Conservation (phyloP, 1,140 invertebrate species). For the Heliconius melpomene region DNA sequence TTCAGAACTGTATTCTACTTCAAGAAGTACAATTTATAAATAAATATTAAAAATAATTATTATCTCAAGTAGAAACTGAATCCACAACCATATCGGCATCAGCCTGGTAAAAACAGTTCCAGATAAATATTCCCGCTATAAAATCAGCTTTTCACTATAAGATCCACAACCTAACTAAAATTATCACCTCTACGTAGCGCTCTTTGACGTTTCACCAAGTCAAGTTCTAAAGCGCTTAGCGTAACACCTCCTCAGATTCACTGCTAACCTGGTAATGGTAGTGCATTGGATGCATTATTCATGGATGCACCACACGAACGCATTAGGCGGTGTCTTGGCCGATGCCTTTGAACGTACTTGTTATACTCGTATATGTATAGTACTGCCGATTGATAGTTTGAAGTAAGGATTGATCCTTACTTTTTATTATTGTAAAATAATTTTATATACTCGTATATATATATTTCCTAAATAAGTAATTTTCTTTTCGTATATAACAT, state of each 20-base stretch:
- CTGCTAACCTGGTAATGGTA: slow-evolving; percentile 10
- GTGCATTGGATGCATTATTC: slow-evolving; percentile 4
- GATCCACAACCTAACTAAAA: neutral
- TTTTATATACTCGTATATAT: too few species aligned
- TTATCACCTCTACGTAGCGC: neutral
- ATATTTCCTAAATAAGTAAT: too few species aligned
- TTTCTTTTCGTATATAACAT: too few species aligned
- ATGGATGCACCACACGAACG: neutral
- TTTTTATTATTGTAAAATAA: too few species aligned
- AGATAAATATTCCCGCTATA: too few species aligned
- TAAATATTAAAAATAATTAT: too few species aligned
- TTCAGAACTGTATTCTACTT: too few species aligned
- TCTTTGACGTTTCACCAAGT: neutral
- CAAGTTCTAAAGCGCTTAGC: slow-evolving; percentile 6
- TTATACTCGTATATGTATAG: too few species aligned
- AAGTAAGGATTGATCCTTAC: neutral
- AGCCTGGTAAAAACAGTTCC: neutral
- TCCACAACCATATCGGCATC: too few species aligned
- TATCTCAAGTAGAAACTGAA: too few species aligned
- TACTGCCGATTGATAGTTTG: neutral
- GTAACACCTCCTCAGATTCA: slow-evolving; percentile 1
- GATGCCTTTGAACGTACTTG: neutral
- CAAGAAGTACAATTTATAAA: too few species aligned
- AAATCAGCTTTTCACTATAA: neutral
- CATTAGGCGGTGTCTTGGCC: neutral